Conservation (phyloP, 1,140 invertebrate species). For the Glomeris maerens region DNA sequence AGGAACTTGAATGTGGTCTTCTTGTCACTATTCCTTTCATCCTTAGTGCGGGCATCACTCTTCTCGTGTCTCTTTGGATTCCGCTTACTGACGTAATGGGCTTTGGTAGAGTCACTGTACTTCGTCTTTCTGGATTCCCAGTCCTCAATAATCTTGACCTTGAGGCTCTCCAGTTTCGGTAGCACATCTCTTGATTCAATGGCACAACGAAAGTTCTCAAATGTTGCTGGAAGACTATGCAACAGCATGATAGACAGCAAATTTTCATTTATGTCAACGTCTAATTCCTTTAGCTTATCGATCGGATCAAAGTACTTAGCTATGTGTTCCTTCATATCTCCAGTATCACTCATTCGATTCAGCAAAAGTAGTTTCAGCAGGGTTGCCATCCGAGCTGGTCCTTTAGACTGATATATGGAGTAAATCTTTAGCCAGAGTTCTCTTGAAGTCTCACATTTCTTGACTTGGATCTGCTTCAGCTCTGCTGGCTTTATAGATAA, state of each 20-base stretch:
- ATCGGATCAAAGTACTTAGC: background rate
- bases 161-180: background rate
- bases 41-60: too few relatives aligned
- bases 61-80: too few relatives aligned
- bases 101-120: too few relatives aligned
- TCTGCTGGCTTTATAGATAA: background rate
- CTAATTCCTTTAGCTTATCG: background rate
- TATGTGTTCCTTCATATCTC: background rate
- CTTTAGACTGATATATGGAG: background rate
- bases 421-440: background rate
- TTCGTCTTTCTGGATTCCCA: constrained; percentile 20
- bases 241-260: constrained; percentile 17
- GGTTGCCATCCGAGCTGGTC: background rate
- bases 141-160: background rate
- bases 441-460: background rate
- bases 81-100: too few relatives aligned
- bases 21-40: too few relatives aligned
- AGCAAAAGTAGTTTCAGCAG: background rate
- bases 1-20: too few relatives aligned
- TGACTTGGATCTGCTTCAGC: background rate
- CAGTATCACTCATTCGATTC: background rate
- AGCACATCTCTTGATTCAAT: constrained; percentile 18
- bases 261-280: constrained; percentile 13
- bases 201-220: constrained; percentile 15
- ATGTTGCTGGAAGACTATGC: constrained; percentile 9